Conservation (phyloP, 2,888 invertebrate genomes). For the Fragum fragum region DNA sequence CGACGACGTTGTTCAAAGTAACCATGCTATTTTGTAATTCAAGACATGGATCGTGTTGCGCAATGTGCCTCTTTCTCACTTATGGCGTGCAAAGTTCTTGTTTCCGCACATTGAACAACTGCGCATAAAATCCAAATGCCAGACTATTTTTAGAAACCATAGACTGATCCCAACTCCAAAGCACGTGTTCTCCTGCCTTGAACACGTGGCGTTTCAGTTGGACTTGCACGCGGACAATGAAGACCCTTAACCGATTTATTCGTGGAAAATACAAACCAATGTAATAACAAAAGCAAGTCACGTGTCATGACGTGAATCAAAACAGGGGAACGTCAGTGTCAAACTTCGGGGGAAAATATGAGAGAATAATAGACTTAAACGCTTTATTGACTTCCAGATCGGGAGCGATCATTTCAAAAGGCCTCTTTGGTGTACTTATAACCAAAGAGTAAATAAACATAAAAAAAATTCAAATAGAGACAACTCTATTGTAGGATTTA, state of each 20-base stretch:
- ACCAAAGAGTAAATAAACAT: too few species aligned
- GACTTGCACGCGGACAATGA: not conserved
- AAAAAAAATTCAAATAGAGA: too few species aligned
- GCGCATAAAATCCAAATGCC: constrained; percentile 14
- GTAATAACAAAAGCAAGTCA: constrained; percentile 3
- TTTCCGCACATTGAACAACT: not conserved
- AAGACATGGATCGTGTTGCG: constrained; percentile 1
- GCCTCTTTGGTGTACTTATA: too few species aligned
- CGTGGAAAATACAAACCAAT: constrained; percentile 6
- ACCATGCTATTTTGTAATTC: constrained; percentile 8
- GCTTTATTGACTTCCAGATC: constrained; percentile 10
- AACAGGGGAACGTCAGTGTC: constrained; percentile 13
- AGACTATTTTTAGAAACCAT: constrained; percentile 5
- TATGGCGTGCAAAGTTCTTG: constrained; percentile 4
- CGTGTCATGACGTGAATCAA: constrained; percentile 6
- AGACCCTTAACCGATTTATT: constrained; percentile 9
- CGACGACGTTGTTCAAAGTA: not conserved
- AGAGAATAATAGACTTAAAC: constrained; percentile 13
- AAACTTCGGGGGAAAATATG: constrained; percentile 7
- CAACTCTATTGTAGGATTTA: too few species aligned
- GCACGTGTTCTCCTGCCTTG: not conserved
- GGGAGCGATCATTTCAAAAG: not conserved
- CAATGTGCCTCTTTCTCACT: constrained; percentile 18
- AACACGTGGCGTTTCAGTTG: not conserved
- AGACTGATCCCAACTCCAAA: not conserved